Evolutionary conservation across 2,888 invertebrate genomes (phyloP), one percentile per base, ranked within the genome.

Genomic region (Arrhopalites spinosus): DNA sequence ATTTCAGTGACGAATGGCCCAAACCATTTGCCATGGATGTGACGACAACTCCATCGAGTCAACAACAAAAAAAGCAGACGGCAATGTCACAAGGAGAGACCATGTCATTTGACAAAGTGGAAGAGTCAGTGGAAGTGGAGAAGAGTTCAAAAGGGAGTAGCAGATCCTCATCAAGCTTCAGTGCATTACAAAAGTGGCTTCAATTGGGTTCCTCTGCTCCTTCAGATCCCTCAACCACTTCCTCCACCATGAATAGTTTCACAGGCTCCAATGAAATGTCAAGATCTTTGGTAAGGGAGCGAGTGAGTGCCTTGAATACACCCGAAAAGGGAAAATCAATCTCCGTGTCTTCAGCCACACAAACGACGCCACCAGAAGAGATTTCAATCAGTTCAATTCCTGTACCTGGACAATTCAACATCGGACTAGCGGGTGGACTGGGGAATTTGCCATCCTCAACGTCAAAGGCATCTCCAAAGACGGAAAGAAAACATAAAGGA

Each of bases 291-390:
- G 83, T 84, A 5, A 81, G 84, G 45, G 86, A 86, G 7, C 79
- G 86, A 47, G 86, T 86, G 77, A 84, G 85, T 61, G 86, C 81
- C 11, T 85, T 86, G 1, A 84, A 84, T 75, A 83, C 83, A 64
- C 15, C 7, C 5, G 78, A 84, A 25, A 74, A 77, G 45, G 69
- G 74, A 3, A 78, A 76, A 67, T 72, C 79, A 7, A 73, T 76
- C 0, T n/a, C 36, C 11, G 36, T 36, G 11, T 77, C 78, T 20
- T 88, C 90, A 13, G 90, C 90, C 59, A 91, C 91, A 0, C 92
- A 91, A 85, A 91, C 91, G 0, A 91, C 91, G 36, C 91, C 91
- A 0, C 91, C 91, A 0, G 90, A 90, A 84, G 84, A 82, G 47
- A 78, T 78, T 43, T 85, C 89, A 2, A 84, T 88, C 5, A 84